These are phyloP conservation scores for Drosophila nebulosa DNA, from an alignment of 1,140 invertebrate genomes.

Conservation along the genomic window DNA sequence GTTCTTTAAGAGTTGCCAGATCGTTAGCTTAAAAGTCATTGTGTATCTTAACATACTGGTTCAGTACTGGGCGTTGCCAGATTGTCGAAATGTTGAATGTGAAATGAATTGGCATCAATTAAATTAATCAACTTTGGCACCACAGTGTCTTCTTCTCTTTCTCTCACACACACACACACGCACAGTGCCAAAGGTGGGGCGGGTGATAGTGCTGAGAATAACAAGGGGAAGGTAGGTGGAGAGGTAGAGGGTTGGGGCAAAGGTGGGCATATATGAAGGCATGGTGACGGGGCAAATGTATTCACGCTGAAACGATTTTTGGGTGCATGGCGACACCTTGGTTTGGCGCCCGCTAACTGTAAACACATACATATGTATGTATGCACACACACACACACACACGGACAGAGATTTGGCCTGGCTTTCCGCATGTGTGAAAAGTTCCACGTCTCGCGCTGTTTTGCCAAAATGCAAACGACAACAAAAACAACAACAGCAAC, in stretches of 20 bases:
- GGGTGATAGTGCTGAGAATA: too few species aligned
- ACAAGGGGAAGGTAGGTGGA: background rate
- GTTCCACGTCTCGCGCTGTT: conserved; percentile 69
- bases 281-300: conserved; percentile 60
- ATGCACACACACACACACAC: background rate
- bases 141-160: conserved; percentile 17
- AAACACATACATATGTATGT: conserved; percentile 69
- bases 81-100: background rate
- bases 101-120: background rate
- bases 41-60: too few species aligned
- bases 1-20: too few species aligned
- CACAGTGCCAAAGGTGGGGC: too few species aligned
- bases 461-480: conserved; percentile 73
- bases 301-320: conserved; percentile 75
- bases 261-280: background rate
- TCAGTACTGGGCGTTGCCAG: too few species aligned
- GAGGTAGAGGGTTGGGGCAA: background rate
- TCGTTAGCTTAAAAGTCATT: too few species aligned
- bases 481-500: background rate
- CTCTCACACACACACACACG: background rate
- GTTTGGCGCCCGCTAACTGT: conserved; percentile 77
- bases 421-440: conserved; percentile 64
- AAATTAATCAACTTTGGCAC: conserved; percentile 7
- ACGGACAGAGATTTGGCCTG: background rate
- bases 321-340: conserved; percentile 76